Percentiles rank a stretch among this genome's conserved stretches.
These are phyloP conservation scores for Athene noctua DNA, from an alignment of 2,113 vertebrate genomes.

Conservation along the genomic window DNA sequence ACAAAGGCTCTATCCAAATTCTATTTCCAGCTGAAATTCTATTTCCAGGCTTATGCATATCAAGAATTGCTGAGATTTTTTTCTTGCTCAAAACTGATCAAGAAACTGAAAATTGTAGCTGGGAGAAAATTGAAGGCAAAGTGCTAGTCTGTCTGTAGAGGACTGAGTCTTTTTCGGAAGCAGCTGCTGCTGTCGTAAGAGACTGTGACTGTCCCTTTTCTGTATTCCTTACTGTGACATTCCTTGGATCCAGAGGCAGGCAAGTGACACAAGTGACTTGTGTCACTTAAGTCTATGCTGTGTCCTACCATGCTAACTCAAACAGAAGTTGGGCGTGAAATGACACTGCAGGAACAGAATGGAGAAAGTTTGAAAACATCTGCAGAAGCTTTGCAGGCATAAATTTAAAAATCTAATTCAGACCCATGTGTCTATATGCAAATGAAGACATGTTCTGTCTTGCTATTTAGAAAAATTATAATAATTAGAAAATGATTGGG, in stretches of 20 bases:
- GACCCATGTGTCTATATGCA: background rate
- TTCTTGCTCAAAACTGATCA: background rate
- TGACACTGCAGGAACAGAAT: background rate
- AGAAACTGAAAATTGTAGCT: background rate
- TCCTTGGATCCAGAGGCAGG: background rate
- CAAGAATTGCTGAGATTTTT: background rate
- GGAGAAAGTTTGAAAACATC: constrained; percentile 17
- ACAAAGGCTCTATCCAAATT: background rate
- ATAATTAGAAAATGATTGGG: background rate
- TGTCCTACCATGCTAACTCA: background rate
- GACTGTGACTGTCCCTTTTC: background rate
- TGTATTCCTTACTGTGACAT: constrained; percentile 14
- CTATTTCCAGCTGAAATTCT: constrained; percentile 8
- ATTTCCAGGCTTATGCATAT: background rate
- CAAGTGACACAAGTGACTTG: background rate
- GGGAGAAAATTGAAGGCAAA: background rate
- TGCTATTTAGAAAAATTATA: background rate
- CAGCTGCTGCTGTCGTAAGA: constrained; percentile 43
- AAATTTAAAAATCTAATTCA: background rate
- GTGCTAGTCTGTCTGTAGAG: background rate
- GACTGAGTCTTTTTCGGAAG: background rate
- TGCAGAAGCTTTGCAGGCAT: background rate
- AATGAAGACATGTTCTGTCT: background rate
- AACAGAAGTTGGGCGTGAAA: background rate
- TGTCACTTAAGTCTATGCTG: background rate